Evolutionary conservation across 2,113 vertebrate species (phyloP).

Genomic region (Suncus etruscus): DNA sequence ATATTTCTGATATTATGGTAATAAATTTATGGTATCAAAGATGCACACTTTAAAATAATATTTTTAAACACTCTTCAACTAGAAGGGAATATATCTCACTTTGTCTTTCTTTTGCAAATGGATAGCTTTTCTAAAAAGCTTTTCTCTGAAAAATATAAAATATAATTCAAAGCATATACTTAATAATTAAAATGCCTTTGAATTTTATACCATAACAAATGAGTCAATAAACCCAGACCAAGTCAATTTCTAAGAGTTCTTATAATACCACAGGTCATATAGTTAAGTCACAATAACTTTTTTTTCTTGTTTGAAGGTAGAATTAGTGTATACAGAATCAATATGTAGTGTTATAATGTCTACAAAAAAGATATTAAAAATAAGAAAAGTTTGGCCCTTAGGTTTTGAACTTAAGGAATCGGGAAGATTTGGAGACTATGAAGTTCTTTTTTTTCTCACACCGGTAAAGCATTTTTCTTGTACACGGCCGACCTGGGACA

Average conservation of each 20-base stretch:
- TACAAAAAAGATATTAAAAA: background rate
- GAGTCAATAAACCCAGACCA: background rate
- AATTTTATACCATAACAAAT: background rate
- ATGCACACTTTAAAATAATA: background rate
- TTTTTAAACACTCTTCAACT: background rate
- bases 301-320: background rate
- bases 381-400: background rate
- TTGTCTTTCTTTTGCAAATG: background rate
- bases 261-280: background rate
- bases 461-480: no score
- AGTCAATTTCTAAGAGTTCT: background rate
- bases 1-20: background rate
- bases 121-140: no score
- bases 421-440: background rate
- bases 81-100: background rate
- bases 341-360: background rate
- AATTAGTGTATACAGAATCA: background rate
- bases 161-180: background rate
- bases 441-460: no score
- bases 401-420: background rate
- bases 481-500: no score
- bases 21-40: no score
- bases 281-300: accelerated
- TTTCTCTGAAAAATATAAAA: background rate
- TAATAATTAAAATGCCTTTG: background rate